Base-by-base conservation (phyloP, 2,113 vertebrate genomes). In the Gallinago undulata region DNA sequence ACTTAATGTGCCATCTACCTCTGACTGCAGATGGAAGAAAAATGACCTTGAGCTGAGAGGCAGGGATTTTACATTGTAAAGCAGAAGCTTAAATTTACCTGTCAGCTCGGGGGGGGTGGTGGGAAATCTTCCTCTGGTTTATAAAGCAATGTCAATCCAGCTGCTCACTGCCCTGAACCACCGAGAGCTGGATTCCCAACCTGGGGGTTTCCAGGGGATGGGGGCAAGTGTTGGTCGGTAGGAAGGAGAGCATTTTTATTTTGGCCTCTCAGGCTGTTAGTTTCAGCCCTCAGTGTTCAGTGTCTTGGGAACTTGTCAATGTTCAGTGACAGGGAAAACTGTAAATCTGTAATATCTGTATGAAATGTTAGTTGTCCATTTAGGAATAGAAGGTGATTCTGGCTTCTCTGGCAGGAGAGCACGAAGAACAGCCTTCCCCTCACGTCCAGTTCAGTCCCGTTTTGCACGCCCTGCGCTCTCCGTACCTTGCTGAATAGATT, bases 1-100 rank as follows among this genome's bases (percentile, higher is more conserved):
- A 68, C 79, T 94, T 96, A 94, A 94, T 92, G 64, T 93, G 86
- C 89, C 63, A 48, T 85, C 27, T 45, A 90, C 51, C 66, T 95
- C 82, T 76, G 31, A 78, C 80, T 72, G 77, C 64, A 75, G 51
- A 63, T 77, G 60, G 92, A 80, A 87, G 88, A 91, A 77, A 77
- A 94, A 87, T 75, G 94, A 96, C 93, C 96, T 97, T 97, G 97
- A 93, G 86, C 69, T 70, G 55, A 43, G 75, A 94, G 81, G 53
- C 53, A 70, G 85, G 53, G 39, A 37, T 82, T 91, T 79, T 92
- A 48, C 85, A 33, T 90, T 39, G 76, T 82, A 89, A 94, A 91
- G 64, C 63, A 94, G 82, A 51, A 73, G 17, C 68, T 92, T 93
- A 84, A 86, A 94, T 91, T 78, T 90, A 86, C 67, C 90, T 92